phyloP scores from a whole-genome alignment of 92 coral and sea anemone genomes.

The Palythoa grandis region DNA sequence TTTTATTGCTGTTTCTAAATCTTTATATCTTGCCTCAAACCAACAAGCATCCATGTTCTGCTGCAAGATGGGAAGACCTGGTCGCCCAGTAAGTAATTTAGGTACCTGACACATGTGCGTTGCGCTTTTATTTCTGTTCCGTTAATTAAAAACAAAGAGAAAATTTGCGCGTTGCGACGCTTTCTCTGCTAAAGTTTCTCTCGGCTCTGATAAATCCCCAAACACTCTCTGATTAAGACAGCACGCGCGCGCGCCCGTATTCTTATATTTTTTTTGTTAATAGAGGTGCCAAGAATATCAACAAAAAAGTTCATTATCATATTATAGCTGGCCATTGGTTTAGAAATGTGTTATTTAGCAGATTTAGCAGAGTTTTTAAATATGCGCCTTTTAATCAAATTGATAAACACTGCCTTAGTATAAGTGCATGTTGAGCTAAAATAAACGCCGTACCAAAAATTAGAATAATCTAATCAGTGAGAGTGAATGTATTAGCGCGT shows the following conservation, averaged over 20 bases:
- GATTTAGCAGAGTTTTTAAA: not conserved
- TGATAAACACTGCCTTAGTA: not conserved
- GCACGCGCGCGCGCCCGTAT: not conserved
- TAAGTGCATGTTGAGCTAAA: not conserved
- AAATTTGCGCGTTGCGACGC: not conserved
- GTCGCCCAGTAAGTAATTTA: not conserved
- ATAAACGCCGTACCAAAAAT: not conserved
- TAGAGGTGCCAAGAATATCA: not conserved
- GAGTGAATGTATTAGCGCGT: not conserved
- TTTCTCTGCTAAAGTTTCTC: not conserved
- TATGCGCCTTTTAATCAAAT: not conserved
- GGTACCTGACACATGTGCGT: not conserved
- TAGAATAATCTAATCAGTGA: not conserved
- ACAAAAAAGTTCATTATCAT: not conserved
- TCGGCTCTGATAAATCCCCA: not conserved
- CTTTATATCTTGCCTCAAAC: slow-evolving; percentile 10
- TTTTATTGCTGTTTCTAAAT: not conserved
- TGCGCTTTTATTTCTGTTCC: not conserved
- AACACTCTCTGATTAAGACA: too few species aligned
- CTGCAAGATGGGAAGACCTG: not conserved
- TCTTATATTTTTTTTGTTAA: not conserved
- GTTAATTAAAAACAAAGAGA: too few species aligned
- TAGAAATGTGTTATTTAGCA: not conserved
- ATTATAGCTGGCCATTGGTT: slow-evolving; percentile 2
- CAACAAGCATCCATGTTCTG: not conserved